Conservation (phyloP, 2,797 vertebrate genomes). For the Decapterus maruadsi region DNA sequence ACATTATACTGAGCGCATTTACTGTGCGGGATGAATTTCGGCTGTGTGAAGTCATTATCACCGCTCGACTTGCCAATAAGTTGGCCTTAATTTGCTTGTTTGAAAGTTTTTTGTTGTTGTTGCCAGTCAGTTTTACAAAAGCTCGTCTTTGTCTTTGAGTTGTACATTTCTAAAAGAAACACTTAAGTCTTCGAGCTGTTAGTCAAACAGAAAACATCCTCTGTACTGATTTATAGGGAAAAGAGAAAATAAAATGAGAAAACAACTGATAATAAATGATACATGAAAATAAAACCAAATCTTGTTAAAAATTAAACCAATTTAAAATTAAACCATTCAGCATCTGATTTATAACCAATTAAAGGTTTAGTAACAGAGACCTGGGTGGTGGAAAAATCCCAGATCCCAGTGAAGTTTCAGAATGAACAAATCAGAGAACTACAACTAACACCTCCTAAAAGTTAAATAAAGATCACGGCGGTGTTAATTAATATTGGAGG, state of each 20-base stretch:
- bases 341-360: background rate
- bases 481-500: background rate
- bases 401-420: background rate
- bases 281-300: background rate
- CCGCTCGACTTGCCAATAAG: constrained; percentile 68
- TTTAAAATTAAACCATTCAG: background rate
- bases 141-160: background rate
- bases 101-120: constrained; percentile 23
- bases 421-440: background rate
- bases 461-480: background rate
- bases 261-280: background rate
- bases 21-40: constrained; percentile 41
- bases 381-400: background rate
- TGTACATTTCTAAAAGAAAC: background rate
- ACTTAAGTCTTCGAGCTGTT: background rate
- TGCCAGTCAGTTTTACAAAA: constrained; percentile 23
- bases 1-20: constrained; percentile 19
- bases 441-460: background rate
- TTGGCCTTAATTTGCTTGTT: constrained; percentile 75
- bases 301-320: too few species aligned
- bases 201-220: background rate
- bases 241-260: background rate
- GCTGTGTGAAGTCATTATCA: constrained; percentile 51
- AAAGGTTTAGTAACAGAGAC: background rate
- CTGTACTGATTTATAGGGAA: background rate